Evolutionary conservation across 2,113 vertebrate species (phyloP).

Genomic region (Eptesicus fuscus): DNA sequence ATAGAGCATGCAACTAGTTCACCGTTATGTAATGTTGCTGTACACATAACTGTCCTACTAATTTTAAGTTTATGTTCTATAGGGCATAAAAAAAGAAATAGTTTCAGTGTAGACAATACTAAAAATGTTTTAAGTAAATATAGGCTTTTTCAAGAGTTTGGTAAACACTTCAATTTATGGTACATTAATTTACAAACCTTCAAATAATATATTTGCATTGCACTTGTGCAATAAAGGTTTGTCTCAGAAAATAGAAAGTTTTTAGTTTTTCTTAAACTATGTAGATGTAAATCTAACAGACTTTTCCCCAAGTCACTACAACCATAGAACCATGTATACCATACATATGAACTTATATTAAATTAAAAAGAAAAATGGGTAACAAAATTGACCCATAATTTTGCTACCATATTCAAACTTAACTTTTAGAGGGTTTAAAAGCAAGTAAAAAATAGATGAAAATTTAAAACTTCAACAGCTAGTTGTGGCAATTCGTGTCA

Average conservation of each 20-base stretch:
- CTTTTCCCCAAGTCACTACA: neutral
- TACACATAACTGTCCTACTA: neutral
- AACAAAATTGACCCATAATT: neutral
- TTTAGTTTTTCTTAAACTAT: neutral
- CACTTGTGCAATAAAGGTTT: neutral
- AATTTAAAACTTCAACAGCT: constrained; percentile 10
- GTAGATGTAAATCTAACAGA: neutral
- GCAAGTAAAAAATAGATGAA: neutral
- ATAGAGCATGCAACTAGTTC: neutral
- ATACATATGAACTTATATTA: neutral
- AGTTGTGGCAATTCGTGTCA: neutral
- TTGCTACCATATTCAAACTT: neutral
- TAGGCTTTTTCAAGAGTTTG: neutral
- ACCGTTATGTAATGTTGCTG: neutral
- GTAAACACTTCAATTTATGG: neutral
- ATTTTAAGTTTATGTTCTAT: neutral
- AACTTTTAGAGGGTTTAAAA: constrained; percentile 26
- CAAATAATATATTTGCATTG: neutral
- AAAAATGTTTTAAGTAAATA: neutral
- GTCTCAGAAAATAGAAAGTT: neutral
- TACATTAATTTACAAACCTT: neutral
- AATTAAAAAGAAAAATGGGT: constrained; percentile 3
- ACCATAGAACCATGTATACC: neutral
- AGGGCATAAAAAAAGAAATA: constrained; percentile 21
- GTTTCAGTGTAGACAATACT: neutral